phyloP scores from a whole-genome alignment of 2,797 vertebrate species.

The Rhabdomys pumilio region DNA sequence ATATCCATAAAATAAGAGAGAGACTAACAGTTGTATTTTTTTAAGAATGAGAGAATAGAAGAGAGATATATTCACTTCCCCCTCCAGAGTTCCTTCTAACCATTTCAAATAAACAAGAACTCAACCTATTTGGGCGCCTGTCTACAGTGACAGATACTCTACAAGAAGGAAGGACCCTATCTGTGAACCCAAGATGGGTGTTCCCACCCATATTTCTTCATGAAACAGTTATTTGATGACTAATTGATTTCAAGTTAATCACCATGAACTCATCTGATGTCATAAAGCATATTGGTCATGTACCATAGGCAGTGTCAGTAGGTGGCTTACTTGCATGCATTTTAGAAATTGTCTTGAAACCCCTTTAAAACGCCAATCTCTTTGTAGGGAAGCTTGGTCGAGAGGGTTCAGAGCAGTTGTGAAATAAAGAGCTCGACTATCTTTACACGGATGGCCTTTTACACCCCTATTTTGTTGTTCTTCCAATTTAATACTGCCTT shows the following conservation, averaged over 20 bases:
- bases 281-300: slow-evolving; percentile 12
- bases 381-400: not conserved
- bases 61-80: not conserved
- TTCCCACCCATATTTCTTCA: not conserved
- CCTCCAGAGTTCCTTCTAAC: not conserved
- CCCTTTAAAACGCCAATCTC: not conserved
- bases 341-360: slow-evolving; percentile 35
- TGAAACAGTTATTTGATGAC: not conserved
- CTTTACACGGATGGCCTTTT: not conserved
- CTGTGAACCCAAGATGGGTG: accelerated
- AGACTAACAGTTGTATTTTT: not conserved
- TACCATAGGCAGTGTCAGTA: not conserved
- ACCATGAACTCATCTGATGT: not conserved
- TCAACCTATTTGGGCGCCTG: not conserved
- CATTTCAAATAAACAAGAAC: slow-evolving; percentile 24
- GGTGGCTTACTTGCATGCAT: not conserved
- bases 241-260: slow-evolving; percentile 70
- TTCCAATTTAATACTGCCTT: not conserved
- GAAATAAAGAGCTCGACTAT: not conserved
- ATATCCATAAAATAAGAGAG: slow-evolving; percentile 4
- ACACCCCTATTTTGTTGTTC: not conserved
- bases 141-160: accelerated
- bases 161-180: accelerated
- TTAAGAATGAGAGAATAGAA: not conserved
- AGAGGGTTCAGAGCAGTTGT: not conserved